Conservation (phyloP, 1,140 invertebrate genomes). For the Halotydeus destructor region DNA sequence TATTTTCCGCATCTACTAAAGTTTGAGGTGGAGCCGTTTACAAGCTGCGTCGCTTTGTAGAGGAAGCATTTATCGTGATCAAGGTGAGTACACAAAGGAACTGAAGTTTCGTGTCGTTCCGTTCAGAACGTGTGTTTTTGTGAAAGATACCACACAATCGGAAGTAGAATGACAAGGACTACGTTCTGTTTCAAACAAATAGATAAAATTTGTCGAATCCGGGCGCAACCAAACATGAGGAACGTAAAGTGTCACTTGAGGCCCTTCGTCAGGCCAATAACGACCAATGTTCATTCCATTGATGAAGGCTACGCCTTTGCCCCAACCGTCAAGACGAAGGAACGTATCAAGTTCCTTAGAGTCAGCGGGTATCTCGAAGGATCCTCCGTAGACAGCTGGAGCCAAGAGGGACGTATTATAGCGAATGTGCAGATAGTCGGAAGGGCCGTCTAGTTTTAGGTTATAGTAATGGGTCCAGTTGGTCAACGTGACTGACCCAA, state of each 20-base stretch:
- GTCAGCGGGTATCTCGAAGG: constrained; percentile 23
- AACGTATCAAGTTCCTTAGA: constrained; percentile 15
- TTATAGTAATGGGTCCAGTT: constrained; percentile 21
- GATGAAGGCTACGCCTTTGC: constrained; percentile 33
- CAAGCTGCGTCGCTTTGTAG: too few species aligned
- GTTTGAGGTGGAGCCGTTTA: too few species aligned
- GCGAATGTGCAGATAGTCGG: too few species aligned
- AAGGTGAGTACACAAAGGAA: too few species aligned
- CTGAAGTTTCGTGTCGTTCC: too few species aligned
- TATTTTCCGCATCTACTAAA: too few species aligned
- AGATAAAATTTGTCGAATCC: constrained; percentile 19
- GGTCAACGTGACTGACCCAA: constrained; percentile 22
- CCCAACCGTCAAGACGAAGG: constrained; percentile 8
- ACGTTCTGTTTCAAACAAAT: constrained; percentile 24
- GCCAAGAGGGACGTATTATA: too few species aligned
- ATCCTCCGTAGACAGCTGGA: constrained; percentile 26
- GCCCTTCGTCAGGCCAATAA: constrained; percentile 37
- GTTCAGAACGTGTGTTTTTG: too few species aligned
- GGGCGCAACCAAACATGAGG: constrained; percentile 27
- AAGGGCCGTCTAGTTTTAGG: constrained; percentile 7
- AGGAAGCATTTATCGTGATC: too few species aligned
- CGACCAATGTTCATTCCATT: constrained; percentile 42
- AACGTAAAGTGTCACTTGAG: constrained; percentile 34
- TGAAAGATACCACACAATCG: too few species aligned
- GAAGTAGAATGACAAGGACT: too few species aligned